Evolutionary conservation across 92 coral and sea anemone genomes (phyloP), one percentile per base, ranked within the genome.

Genomic region (Diadumene lineata): DNA sequence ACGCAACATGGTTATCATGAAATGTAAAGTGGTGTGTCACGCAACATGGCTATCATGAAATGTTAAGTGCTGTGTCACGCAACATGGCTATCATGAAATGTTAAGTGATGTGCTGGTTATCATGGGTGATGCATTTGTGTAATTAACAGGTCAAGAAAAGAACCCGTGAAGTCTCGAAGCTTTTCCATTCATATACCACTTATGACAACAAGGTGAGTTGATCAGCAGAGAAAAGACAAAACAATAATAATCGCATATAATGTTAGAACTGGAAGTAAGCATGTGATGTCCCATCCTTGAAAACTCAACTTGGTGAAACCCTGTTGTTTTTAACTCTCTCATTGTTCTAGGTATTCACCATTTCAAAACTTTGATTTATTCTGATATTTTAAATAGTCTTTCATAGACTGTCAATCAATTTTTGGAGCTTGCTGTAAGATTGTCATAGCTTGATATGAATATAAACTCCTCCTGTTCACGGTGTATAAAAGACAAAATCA

Each of bases 161-260:
- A 13, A 91, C 97, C 32, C 84, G 97, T 32, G 90, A 85, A 74
- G 82, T 88, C 0, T 91, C 98, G 17, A 94, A 91, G 75, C 81
- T 94, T 50, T 94, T 94, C 63, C 96, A 94, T 46, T 79, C 94
- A 24, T 94, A 94, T 72, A 93, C 90, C n/a, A 96, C 98, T 0
- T 94, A 94, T 21, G 97, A 88, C 26, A 91, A 86, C 84, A 94
- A 94, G 86, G 98, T 94, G 77, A 23, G 13, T 4, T 13, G 6
- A 38, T 38, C 48, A 38, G 48, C 48, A 4, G 48, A 38, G 48
- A 38, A 38, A n/a, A n/a, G n/a, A n/a, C n/a, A n/a, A n/a, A n/a
- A n/a, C n/a, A n/a, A n/a, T n/a, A n/a, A n/a, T n/a, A n/a, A n/a
- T n/a, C n/a, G n/a, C n/a, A n/a, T n/a, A n/a, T n/a, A n/a, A n/a